phyloP scores from a whole-genome alignment of 2,888 invertebrate genomes.

The Gasteruption jaculator region DNA sequence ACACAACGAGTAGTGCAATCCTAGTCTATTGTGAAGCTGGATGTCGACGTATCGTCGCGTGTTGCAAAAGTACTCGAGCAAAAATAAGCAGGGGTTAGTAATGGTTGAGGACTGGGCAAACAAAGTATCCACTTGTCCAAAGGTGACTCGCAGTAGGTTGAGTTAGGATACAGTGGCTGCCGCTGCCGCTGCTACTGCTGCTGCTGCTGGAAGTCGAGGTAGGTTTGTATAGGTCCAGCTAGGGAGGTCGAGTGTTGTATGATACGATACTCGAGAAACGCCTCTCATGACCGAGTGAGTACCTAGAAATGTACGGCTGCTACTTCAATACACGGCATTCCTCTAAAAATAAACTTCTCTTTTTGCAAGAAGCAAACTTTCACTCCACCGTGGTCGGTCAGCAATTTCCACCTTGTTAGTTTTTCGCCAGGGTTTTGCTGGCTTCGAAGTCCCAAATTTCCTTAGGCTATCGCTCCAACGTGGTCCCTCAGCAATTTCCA shows the following conservation, averaged over 20 bases:
- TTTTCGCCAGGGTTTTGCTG: no score
- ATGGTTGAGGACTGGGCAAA: constrained; percentile 38
- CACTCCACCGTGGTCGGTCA: constrained; percentile 14
- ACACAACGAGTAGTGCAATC: no score
- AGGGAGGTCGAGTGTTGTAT: constrained; percentile 38
- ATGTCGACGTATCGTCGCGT: constrained; percentile 24
- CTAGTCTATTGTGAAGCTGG: no score
- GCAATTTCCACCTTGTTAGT: no score
- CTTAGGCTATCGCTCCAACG: no score
- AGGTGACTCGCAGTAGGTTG: constrained; percentile 17
- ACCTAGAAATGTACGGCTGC: constrained; percentile 25
- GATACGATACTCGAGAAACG: constrained; percentile 41
- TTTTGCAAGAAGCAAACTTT: constrained; percentile 7
- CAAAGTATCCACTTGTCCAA: constrained; percentile 34
- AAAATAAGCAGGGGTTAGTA: constrained; percentile 34
- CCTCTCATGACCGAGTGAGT: constrained; percentile 29
- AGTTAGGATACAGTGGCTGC: constrained; percentile 11
- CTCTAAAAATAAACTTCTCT: constrained; percentile 32
- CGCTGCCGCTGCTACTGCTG: no score
- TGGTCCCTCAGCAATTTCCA: no score
- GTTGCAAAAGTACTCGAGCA: constrained; percentile 27
- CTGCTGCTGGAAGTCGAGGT: constrained; percentile 32
- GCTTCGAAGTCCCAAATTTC: no score
- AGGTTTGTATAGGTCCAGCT: constrained; percentile 30
- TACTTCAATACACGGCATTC: constrained; percentile 14